Base-by-base conservation (phyloP, 2,797 vertebrate genomes). In the Psittacula derbiana region DNA sequence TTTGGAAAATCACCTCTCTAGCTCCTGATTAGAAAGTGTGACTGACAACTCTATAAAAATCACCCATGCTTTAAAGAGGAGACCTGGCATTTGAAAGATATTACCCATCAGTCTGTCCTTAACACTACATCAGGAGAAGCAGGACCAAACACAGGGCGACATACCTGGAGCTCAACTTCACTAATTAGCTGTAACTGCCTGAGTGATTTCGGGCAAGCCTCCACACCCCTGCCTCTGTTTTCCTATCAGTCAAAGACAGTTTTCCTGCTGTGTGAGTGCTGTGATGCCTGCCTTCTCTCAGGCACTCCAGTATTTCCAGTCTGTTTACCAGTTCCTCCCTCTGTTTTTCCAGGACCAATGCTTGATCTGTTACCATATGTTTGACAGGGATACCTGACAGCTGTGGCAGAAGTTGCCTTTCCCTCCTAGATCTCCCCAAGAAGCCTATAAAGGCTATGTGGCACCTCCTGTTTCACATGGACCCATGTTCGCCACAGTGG, bases 1-100 rank as follows among this genome's bases (percentile, higher is more conserved):
- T 95, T 74, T 86, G 82, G 74, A 91, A 92, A 93, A 93, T 46
- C 66, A 88, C 7, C 38, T 80, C 60, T 72, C 67, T 83, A 72
- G 24, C 8, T 93, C 31, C 64, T 74, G 88, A 92, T 85, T 82
- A 88, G 50, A 69, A 90, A 43, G 40, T 55, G 61, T 69, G 24
- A 33, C 46, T 94, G 65, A 84, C 79, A 91, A 47, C 28, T 87
- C 66, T 79, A 41, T 62, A 70, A 83, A 95, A 93, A 62, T 1
- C 46, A 90, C 16, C 44, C 44, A 50, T 74, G 43, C 62, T 93
- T 89, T 60, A 49, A 86, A 86, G 46, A 86, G 53, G 58, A 93
- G 62, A 60, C 47, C 57, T 80, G 44, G 46, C 38, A 71, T 52
- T 64, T 91, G 49, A 89, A 87, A 92, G 52, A 58, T 24, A 30